Evolutionary conservation across 2,113 vertebrate species (phyloP).

Genomic region (Oriolus oriolus): DNA sequence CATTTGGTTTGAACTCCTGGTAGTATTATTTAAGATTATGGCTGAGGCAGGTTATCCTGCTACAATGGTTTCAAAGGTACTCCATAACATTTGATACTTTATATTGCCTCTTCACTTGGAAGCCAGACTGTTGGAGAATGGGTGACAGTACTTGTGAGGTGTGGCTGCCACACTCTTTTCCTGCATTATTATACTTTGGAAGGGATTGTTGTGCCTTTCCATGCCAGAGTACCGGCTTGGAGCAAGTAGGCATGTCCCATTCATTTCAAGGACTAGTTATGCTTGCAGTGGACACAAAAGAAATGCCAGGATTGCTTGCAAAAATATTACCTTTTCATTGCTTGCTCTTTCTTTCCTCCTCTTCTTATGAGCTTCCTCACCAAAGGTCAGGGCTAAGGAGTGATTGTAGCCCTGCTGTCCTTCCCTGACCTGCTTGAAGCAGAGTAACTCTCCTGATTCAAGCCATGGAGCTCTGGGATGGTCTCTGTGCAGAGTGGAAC

Average conservation of each 20-base stretch:
- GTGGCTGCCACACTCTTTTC: background rate
- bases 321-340: background rate
- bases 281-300: background rate
- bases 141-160: background rate
- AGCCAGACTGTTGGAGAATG: rapidly evolving
- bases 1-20: background rate
- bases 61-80: background rate
- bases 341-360: background rate
- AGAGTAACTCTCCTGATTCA: background rate
- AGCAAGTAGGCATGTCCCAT: background rate
- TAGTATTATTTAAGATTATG: background rate
- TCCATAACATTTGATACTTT: background rate
- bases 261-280: background rate
- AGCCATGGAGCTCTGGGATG: background rate
- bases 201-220: background rate
- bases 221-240: background rate
- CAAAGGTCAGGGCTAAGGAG: background rate
- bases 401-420: background rate
- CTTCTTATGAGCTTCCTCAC: background rate
- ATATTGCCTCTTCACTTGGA: background rate
- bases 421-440: background rate
- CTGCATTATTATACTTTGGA: background rate
- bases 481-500: background rate
- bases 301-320: background rate
- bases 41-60: background rate